These are phyloP conservation scores for Drosophila mayri DNA, from an alignment of 1,140 invertebrate genomes.

Conservation along the genomic window DNA sequence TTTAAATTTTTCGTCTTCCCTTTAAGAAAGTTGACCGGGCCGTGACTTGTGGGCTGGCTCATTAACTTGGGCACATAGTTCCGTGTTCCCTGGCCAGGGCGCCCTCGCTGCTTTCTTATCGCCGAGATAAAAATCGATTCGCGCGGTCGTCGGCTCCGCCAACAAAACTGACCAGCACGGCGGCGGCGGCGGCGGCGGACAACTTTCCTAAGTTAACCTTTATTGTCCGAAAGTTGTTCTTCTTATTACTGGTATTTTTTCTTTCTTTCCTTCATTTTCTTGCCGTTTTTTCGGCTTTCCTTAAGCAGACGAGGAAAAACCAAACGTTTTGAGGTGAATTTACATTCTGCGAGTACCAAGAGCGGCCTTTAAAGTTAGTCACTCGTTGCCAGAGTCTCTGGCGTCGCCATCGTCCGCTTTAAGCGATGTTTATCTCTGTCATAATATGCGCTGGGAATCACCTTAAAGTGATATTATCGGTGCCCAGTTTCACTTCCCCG, in stretches of 20 bases:
- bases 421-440: slow-evolving; percentile 80
- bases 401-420: slow-evolving; percentile 39
- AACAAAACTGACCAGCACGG: slow-evolving; percentile 64
- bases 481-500: slow-evolving; percentile 36
- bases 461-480: slow-evolving; percentile 77
- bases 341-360: slow-evolving; percentile 58
- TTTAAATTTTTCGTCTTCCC: slow-evolving; percentile 72
- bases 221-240: slow-evolving; percentile 83
- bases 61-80: slow-evolving; percentile 79
- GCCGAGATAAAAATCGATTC: slow-evolving; percentile 79
- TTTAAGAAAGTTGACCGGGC: slow-evolving; percentile 78
- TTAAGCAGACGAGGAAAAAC: slow-evolving; percentile 26
- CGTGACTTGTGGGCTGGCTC: slow-evolving; percentile 74
- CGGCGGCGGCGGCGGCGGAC: slow-evolving; percentile 40
- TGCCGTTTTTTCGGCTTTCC: slow-evolving; percentile 52
- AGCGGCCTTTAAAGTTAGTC: slow-evolving; percentile 69
- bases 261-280: slow-evolving; percentile 54
- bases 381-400: slow-evolving; percentile 26
- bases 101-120: slow-evolving; percentile 33
- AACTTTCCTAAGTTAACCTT: slow-evolving; percentile 83
- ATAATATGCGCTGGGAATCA: slow-evolving; percentile 83
- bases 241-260: slow-evolving; percentile 63
- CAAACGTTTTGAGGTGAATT: slow-evolving; percentile 54
- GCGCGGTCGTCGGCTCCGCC: slow-evolving; percentile 72
- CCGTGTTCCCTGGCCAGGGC: slow-evolving; percentile 12